phyloP scores from a whole-genome alignment of 1,140 invertebrate species.

The Gerris buenoi region DNA sequence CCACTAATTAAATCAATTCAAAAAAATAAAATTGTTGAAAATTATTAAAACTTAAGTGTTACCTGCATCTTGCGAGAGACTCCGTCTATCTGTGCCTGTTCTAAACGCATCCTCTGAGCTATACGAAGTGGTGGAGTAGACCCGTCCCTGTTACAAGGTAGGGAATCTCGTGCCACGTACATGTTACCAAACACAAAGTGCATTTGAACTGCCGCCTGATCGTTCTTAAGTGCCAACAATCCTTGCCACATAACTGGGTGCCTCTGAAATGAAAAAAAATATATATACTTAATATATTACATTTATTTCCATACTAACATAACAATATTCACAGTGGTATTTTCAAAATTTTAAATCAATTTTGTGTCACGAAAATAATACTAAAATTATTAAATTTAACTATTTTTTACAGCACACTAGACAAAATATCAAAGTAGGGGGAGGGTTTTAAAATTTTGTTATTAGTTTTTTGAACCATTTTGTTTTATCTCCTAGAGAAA shows the following conservation, averaged over 20 bases:
- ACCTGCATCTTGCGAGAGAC: conserved; percentile 93
- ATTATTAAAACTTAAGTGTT: no score
- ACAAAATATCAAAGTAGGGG: no score
- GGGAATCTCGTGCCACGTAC: conserved; percentile 61
- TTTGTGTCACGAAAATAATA: no score
- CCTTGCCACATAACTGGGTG: conserved; percentile 96
- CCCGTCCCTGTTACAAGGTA: conserved; percentile 62
- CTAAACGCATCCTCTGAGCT: conserved; percentile 89
- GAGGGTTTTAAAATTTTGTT: no score
- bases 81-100: conserved; percentile 84
- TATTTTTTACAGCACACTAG: not conserved
- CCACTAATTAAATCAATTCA: not conserved
- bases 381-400: no score
- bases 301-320: no score
- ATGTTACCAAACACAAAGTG: conserved; percentile 91
- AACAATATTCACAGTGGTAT: no score
- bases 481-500: no score
- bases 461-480: no score
- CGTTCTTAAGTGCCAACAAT: conserved; percentile 82
- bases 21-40: conserved; percentile 4
- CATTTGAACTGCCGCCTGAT: conserved; percentile 93
- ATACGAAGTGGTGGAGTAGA: conserved; percentile 75
- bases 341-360: not conserved
- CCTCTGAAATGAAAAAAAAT: no score
- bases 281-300: no score